Conservation (phyloP, 1,140 invertebrate species). For the Brachionus manjavacas region DNA sequence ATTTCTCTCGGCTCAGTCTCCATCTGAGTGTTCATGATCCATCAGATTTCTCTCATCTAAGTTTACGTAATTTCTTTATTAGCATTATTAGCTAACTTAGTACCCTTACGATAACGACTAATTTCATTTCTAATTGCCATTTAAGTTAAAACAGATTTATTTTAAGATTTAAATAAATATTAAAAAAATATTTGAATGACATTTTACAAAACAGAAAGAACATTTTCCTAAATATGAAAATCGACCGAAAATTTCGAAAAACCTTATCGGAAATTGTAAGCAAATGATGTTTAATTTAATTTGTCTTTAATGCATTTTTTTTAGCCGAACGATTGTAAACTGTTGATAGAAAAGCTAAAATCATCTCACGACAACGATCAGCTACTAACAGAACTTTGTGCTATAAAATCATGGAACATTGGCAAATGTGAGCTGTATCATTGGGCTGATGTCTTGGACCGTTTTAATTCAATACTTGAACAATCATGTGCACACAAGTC, state of each 20-base stretch:
- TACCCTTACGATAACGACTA: not conserved
- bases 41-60: not conserved
- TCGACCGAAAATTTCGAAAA: conserved; percentile 79
- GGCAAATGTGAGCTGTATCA: conserved; percentile 85
- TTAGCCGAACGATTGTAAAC: conserved; percentile 73
- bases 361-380: conserved; percentile 64
- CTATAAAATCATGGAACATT: conserved; percentile 77
- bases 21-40: not conserved
- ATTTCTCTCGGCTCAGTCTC: not conserved
- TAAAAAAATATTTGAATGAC: not conserved
- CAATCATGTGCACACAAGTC: conserved; percentile 65
- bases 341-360: conserved; percentile 72
- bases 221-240: conserved; percentile 66
- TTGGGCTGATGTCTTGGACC: conserved; percentile 80
- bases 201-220: not conserved
- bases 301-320: not conserved
- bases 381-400: conserved; percentile 68
- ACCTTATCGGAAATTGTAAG: conserved; percentile 78
- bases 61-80: not conserved
- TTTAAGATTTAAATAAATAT: not conserved
- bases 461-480: conserved; percentile 75
- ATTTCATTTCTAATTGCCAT: not conserved
- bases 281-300: not conserved
- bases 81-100: not conserved
- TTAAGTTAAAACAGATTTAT: not conserved